Conservation (phyloP, 2,113 vertebrate species). For the Campylomormyrus tamandua region DNA sequence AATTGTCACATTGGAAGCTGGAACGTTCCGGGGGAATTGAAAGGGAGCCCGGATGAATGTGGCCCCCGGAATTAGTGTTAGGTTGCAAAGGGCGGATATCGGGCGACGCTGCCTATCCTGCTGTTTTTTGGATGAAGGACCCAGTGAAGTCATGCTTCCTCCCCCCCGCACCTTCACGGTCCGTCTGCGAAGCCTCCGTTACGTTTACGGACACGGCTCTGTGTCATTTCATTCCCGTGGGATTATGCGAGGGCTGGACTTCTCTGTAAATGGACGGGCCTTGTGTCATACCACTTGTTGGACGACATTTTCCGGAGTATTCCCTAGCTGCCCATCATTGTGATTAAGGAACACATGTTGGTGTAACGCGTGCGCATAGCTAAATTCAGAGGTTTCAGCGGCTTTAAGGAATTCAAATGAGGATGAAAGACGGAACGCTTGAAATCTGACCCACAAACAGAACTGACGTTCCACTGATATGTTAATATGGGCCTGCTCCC, state of each 20-base stretch:
- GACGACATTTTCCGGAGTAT: background rate
- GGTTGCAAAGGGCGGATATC: background rate
- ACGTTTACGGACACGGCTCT: background rate
- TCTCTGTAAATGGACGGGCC: background rate
- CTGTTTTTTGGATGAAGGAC: background rate
- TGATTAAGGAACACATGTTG: background rate
- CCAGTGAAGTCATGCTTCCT: background rate
- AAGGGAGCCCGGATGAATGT: background rate
- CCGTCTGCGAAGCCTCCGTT: background rate
- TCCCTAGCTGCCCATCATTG: background rate
- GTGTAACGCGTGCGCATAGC: too few species aligned
- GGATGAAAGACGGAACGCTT: background rate
- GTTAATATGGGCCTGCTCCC: background rate
- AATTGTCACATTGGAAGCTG: background rate
- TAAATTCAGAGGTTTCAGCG: background rate
- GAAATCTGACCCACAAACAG: slow-evolving; percentile 12
- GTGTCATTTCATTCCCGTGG: background rate
- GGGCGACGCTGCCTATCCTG: background rate
- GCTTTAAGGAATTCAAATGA: background rate
- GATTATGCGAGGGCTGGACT: background rate
- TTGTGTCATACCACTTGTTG: background rate
- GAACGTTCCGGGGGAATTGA: background rate
- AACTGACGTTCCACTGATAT: slow-evolving; percentile 8
- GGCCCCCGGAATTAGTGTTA: background rate
- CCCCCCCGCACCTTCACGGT: background rate